These are phyloP conservation scores for Torymus auratus DNA, from an alignment of 2,888 invertebrate genomes.

Conservation along the genomic window DNA sequence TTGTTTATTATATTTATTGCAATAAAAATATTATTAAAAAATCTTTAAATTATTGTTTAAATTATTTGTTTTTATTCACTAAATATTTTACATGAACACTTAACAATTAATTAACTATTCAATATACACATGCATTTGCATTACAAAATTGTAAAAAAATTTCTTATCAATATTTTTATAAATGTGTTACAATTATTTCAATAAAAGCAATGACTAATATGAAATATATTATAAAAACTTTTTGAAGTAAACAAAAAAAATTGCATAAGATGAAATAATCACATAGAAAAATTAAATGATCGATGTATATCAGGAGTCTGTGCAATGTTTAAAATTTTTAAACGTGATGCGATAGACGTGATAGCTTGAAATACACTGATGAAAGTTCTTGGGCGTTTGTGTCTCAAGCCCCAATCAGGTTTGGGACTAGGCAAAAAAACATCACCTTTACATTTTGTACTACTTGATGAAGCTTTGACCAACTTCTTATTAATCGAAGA, in stretches of 20 bases:
- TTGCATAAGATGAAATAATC: constrained; percentile 4
- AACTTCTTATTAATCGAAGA: constrained; percentile 57
- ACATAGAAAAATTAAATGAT: constrained; percentile 50
- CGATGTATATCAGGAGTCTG: constrained; percentile 18
- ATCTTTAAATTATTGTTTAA: background rate
- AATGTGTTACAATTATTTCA: constrained; percentile 28
- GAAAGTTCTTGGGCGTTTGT: constrained; percentile 60
- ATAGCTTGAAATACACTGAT: constrained; percentile 53
- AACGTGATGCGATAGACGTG: constrained; percentile 37
- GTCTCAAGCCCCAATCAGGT: constrained; percentile 66
- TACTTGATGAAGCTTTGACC: constrained; percentile 22
- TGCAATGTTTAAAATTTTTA: constrained; percentile 47
- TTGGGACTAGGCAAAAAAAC: constrained; percentile 64
- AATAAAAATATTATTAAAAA: constrained; percentile 70
- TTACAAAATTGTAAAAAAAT: constrained; percentile 33
- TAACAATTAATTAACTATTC: constrained; percentile 14
- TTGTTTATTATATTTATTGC: constrained; percentile 73
- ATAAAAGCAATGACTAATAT: constrained; percentile 30
- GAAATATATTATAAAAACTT: constrained; percentile 6
- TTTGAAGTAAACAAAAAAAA: constrained; percentile 23
- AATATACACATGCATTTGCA: constrained; percentile 19
- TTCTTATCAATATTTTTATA: constrained; percentile 31
- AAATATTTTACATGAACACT: constrained; percentile 19
- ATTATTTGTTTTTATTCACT: constrained; percentile 6
- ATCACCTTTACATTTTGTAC: constrained; percentile 46